These are phyloP conservation scores for Allolobophora icterica DNA, from an alignment of 2,888 invertebrate genomes.

Conservation along the genomic window DNA sequence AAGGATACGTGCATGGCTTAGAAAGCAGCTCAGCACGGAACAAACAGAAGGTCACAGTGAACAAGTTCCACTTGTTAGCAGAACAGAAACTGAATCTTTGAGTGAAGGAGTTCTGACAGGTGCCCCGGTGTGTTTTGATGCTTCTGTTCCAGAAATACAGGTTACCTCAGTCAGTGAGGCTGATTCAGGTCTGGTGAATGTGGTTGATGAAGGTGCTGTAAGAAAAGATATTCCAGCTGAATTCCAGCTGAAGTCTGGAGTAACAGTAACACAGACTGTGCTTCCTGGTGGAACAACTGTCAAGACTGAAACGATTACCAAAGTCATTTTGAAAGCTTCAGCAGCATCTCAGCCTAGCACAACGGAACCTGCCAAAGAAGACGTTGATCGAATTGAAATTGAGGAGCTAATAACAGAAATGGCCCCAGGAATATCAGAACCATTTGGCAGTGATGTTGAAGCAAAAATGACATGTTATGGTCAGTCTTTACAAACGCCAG, in stretches of 20 bases:
- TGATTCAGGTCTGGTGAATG: neutral
- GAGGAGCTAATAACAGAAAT: constrained; percentile 28
- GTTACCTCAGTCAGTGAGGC: neutral
- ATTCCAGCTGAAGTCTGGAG: neutral
- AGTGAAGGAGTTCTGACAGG: neutral
- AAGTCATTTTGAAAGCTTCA: neutral
- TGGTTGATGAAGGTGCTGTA: neutral
- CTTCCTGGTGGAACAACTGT: neutral
- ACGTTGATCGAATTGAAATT: neutral
- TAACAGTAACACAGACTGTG: neutral
- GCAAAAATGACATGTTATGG: neutral
- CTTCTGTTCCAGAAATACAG: neutral
- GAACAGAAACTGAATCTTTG: neutral
- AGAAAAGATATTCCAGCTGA: neutral
- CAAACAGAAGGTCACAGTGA: neutral
- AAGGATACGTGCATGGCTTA: neutral
- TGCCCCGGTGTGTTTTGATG: neutral
- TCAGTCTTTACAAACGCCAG: neutral
- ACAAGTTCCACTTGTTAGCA: neutral
- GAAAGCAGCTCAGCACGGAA: neutral
- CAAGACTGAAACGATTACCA: neutral
- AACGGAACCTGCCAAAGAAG: neutral
- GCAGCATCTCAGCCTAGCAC: neutral
- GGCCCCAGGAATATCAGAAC: constrained; percentile 10
- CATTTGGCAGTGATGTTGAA: neutral